Percentiles rank a stretch among this genome's conserved stretches.
Evolutionary conservation across 1,140 invertebrate species (phyloP).

Genomic region (Hypsibius dujardini): DNA sequence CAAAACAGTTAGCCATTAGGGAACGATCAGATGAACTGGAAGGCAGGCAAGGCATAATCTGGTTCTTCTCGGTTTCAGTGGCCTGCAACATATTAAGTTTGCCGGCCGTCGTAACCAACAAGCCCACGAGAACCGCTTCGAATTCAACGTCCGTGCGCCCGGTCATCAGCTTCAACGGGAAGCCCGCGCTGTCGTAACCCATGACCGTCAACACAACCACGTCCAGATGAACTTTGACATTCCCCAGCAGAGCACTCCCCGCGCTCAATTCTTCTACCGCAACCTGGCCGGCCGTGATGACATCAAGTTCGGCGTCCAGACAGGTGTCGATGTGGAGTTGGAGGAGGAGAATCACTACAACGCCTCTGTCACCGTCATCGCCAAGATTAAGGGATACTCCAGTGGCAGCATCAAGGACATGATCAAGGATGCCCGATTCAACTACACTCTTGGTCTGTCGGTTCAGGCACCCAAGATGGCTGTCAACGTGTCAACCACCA

Average conservation of each 20-base stretch:
- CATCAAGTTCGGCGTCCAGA: neutral
- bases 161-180: neutral
- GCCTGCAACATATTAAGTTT: neutral
- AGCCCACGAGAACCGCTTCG: neutral
- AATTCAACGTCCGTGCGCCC: constrained; percentile 6
- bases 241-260: neutral
- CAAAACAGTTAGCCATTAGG: neutral
- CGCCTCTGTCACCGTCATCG: constrained; percentile 12
- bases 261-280: neutral
- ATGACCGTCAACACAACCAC: constrained; percentile 12
- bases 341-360: neutral
- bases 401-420: neutral
- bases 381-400: neutral
- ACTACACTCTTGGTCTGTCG: neutral
- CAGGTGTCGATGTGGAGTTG: neutral
- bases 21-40: no score
- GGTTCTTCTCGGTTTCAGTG: neutral
- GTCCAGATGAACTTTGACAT: neutral
- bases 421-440: neutral
- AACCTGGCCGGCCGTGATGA: neutral
- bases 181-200: neutral
- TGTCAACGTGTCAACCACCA: constrained; percentile 12
- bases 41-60: no score
- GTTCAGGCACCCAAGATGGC: neutral
- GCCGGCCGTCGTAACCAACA: neutral